A percentile compares a stretch with the other conserved stretches of the same genome.
Evolutionary conservation across 2,113 vertebrate species (phyloP).

Genomic region (Thamnaconus septentrionalis): DNA sequence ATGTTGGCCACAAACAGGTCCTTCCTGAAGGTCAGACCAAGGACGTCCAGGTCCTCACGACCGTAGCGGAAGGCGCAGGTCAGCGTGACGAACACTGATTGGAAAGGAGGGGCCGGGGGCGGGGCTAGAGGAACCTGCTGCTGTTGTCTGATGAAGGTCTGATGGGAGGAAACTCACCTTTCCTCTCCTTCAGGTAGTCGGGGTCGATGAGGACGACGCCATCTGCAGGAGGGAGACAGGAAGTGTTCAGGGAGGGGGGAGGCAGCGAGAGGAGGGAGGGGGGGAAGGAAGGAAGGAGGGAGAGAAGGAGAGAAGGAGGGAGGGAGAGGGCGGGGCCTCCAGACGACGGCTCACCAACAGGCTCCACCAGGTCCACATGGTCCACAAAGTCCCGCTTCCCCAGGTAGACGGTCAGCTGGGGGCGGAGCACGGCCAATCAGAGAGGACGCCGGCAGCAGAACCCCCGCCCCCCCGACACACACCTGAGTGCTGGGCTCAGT

Average conservation of each 20-base stretch:
- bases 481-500: no score
- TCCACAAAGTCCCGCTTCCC: slow-evolving; percentile 83
- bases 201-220: slow-evolving; percentile 94
- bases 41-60: slow-evolving; percentile 92
- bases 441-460: not conserved
- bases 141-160: not conserved
- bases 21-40: slow-evolving; percentile 93
- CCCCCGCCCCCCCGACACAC: no score
- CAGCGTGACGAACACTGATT: slow-evolving; percentile 89
- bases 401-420: slow-evolving; percentile 79
- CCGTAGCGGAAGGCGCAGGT: slow-evolving; percentile 97
- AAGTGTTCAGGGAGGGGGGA: no score
- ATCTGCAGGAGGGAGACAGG: slow-evolving; percentile 71
- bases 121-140: not conserved
- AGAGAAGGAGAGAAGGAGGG: no score
- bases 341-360: slow-evolving; percentile 69
- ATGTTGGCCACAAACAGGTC: slow-evolving; percentile 91
- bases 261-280: no score
- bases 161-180: slow-evolving; percentile 77
- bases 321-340: no score
- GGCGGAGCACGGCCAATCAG: slow-evolving; percentile 18
- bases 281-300: no score
- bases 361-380: slow-evolving; percentile 79
- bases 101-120: not conserved
- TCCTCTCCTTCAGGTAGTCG: slow-evolving; percentile 94